Conservation (phyloP, 2,888 invertebrate genomes). For the Andrena minutula region DNA sequence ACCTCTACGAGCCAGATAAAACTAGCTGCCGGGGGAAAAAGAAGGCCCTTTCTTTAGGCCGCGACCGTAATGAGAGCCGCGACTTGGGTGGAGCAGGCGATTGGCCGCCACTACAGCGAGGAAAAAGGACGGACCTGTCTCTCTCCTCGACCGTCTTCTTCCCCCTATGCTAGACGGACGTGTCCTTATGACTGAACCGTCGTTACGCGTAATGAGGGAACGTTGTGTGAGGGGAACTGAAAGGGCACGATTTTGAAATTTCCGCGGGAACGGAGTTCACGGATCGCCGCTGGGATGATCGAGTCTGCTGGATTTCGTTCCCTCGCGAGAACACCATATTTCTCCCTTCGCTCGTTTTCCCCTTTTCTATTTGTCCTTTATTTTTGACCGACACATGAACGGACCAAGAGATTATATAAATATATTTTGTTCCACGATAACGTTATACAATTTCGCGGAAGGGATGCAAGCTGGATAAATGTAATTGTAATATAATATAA, state of each 20-base stretch:
- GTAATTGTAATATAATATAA: constrained; percentile 9
- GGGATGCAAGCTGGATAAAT: background rate
- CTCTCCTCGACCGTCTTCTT: constrained; percentile 50
- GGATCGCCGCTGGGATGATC: constrained; percentile 23
- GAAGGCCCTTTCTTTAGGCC: constrained; percentile 67
- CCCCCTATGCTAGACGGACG: constrained; percentile 46
- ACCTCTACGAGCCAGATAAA: constrained; percentile 60
- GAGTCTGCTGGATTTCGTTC: constrained; percentile 10
- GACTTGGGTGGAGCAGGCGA: constrained; percentile 63
- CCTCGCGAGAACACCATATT: background rate
- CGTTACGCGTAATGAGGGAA: constrained; percentile 64
- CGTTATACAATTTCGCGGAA: background rate
- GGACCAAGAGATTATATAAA: background rate
- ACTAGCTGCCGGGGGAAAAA: constrained; percentile 64
- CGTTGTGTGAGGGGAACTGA: constrained; percentile 31
- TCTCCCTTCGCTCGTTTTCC: background rate
- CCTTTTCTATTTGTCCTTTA: background rate
- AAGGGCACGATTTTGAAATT: constrained; percentile 49
- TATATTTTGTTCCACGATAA: background rate
- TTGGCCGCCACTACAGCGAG: constrained; percentile 56
- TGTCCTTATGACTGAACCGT: constrained; percentile 61
- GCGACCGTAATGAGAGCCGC: constrained; percentile 66
- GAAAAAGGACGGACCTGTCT: constrained; percentile 38
- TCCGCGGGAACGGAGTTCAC: constrained; percentile 33
- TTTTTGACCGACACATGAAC: background rate